These are phyloP conservation scores for Nannoperca obscura DNA, from an alignment of 2,797 vertebrate species.

Conservation along the genomic window DNA sequence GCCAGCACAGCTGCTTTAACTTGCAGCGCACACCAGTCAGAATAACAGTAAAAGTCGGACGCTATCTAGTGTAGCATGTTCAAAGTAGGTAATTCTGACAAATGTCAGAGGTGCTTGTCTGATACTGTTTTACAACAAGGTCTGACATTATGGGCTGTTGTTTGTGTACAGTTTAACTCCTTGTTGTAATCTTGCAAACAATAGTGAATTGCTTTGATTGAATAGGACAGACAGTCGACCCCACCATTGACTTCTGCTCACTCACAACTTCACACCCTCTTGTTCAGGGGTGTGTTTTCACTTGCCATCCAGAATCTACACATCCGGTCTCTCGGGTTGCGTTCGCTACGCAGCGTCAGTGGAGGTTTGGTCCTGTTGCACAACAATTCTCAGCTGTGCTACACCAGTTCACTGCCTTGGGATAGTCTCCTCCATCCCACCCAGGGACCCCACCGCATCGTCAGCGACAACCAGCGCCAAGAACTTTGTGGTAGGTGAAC, in stretches of 20 bases:
- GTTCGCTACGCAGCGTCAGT: constrained; percentile 91
- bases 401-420: constrained; percentile 91
- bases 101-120: constrained; percentile 6
- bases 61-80: background rate
- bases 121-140: background rate
- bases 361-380: constrained; percentile 93
- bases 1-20: constrained; percentile 40
- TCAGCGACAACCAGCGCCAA: constrained; percentile 86
- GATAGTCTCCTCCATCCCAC: constrained; percentile 86
- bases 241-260: too few species aligned
- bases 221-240: too few species aligned
- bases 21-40: constrained; percentile 20
- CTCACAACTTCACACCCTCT: background rate
- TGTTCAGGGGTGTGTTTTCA: constrained; percentile 91
- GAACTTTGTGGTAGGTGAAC: constrained; percentile 86
- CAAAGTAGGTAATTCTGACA: constrained; percentile 38
- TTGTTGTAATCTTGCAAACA: too few species aligned
- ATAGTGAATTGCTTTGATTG: too few species aligned
- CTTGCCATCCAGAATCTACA: constrained; percentile 90
- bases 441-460: constrained; percentile 85
- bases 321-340: constrained; percentile 90
- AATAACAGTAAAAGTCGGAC: constrained; percentile 14
- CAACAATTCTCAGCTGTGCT: constrained; percentile 92
- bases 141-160: background rate
- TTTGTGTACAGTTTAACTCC: background rate